These are phyloP conservation scores for Egretta garzetta DNA, from an alignment of 2,113 vertebrate genomes.

Conservation along the genomic window DNA sequence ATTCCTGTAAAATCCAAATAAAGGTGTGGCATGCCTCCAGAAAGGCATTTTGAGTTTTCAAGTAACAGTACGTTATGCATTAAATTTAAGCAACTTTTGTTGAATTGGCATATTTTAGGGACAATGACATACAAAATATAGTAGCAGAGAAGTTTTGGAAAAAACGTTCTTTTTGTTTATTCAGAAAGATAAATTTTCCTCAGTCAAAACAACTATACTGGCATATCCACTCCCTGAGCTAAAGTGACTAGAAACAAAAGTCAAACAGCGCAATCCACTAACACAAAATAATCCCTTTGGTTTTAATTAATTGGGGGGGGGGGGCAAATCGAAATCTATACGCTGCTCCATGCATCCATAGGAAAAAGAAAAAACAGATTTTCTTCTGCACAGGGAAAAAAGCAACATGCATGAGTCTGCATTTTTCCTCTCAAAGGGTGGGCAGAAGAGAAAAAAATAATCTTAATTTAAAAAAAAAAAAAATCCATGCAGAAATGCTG, in stretches of 20 bases:
- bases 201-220: neutral
- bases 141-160: neutral
- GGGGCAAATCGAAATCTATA: neutral
- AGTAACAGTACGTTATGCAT: neutral
- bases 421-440: neutral
- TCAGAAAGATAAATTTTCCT: neutral
- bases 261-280: neutral
- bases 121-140: neutral
- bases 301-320: neutral
- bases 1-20: neutral
- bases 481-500: neutral
- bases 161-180: neutral
- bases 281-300: neutral
- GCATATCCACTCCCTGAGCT: neutral
- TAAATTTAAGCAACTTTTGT: neutral
- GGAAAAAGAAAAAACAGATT: neutral
- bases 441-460: neutral
- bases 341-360: neutral
- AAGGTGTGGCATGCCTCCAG: neutral
- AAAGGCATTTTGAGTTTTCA: neutral
- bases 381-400: neutral
- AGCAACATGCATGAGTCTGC: neutral
- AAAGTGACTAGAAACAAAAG: neutral
- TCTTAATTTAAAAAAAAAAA: rapidly evolving
- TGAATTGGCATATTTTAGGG: neutral